Evolutionary conservation across 1,140 invertebrate species (phyloP), one percentile per base, ranked within the genome.

Genomic region (Colletes latitarsis): DNA sequence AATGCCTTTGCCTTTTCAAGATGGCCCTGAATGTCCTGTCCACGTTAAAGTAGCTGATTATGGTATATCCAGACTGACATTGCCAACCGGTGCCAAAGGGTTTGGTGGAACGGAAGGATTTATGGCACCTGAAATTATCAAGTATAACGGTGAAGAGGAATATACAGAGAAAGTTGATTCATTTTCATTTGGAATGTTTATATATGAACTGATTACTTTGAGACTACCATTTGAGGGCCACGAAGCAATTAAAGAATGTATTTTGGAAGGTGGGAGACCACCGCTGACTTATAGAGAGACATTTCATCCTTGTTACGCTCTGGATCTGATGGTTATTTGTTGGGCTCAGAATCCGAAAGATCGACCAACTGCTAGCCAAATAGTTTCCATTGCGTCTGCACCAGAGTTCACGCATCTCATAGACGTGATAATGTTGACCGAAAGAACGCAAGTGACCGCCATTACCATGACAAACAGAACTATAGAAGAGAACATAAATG

Each of bases 161-260:
- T 99, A 99, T 88, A 99, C 98, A 0, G 98, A 99, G 91, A 99
- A 99, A 94, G 98, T 99, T 17, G 99, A 99, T 91, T 98, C 98
- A 85, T 99, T 99, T 91, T 99, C 98, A 0, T 99, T 99, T 94
- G 98, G 98, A n/a, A 99, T 99, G 98, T 98, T 99, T 87, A 95
- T 99, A 80, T 99, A 99, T 92, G 99, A 99, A 93, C 94, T 99
- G 62, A 93, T 99, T 17, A 98, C 98, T 6, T 94, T 99, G 46
- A 96, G 98, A 68, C 97, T 98, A 90, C 99, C 99, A 0, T 99
- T 99, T 89, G 98, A 99, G 88, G 95, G 98, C 83, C 97, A 99
- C 87, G 98, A 99, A 90, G 97, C 98, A 17, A 97, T 99, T 4
- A 99, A 99, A 90, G 98, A 99, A 88, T 98, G 97, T 85, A 97